A percentile compares a stretch with the other conserved stretches of the same genome.
phyloP scores from a whole-genome alignment of 2,113 vertebrate species.

The Calidris pugnax region DNA sequence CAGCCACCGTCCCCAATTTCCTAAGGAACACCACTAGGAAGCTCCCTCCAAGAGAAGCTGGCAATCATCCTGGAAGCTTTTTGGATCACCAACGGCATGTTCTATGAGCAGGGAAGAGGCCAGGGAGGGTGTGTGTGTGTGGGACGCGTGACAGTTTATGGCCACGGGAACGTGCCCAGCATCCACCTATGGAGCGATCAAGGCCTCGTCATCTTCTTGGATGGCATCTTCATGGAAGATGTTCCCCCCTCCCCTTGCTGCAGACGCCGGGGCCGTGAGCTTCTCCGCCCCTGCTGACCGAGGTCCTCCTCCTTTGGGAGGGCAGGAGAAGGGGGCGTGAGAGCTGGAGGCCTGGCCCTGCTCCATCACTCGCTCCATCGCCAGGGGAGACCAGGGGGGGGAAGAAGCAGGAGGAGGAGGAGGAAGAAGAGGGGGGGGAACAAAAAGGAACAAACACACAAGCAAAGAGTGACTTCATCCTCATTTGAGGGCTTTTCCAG shows the following conservation, averaged over 20 bases:
- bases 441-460: neutral
- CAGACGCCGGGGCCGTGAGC: accelerated
- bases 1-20: neutral
- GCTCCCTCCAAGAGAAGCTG: neutral
- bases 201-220: neutral
- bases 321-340: slow-evolving; percentile 36
- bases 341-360: neutral
- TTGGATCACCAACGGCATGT: accelerated
- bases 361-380: neutral
- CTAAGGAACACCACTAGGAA: neutral
- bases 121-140: too few relatives aligned
- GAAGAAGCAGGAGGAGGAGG: neutral
- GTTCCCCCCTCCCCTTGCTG: neutral
- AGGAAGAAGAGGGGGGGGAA: too few relatives aligned
- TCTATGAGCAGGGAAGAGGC: neutral
- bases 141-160: neutral
- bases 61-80: neutral
- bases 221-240: neutral
- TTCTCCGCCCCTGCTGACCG: neutral
- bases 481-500: neutral
- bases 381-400: neutral
- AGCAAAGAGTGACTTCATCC: slow-evolving; percentile 57
- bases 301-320: neutral
- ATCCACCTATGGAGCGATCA: neutral
- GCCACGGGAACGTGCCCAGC: neutral